phyloP scores from a whole-genome alignment of 1,140 invertebrate species.

The Hyphantria cunea region DNA sequence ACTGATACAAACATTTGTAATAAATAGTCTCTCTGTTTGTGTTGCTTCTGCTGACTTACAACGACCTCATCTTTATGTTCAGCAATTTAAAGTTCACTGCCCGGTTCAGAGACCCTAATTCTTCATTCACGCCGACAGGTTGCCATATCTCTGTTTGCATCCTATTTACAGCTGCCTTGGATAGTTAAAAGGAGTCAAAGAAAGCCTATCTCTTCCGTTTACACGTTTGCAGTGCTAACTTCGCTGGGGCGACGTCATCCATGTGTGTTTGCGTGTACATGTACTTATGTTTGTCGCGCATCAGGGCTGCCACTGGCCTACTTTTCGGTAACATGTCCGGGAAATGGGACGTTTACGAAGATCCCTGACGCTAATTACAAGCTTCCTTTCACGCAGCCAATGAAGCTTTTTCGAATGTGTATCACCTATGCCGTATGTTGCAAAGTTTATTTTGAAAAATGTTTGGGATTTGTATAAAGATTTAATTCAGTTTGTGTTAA shows the following conservation, averaged over 20 bases:
- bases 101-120: constrained; percentile 54
- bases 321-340: constrained; percentile 19
- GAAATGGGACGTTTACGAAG: constrained; percentile 28
- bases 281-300: not conserved
- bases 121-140: constrained; percentile 58
- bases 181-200: constrained; percentile 73
- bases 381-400: constrained; percentile 27
- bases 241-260: constrained; percentile 14
- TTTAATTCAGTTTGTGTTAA: constrained; percentile 21
- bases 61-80: no score
- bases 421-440: constrained; percentile 26
- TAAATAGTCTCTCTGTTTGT: no score
- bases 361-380: constrained; percentile 28
- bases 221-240: constrained; percentile 67
- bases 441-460: constrained; percentile 14
- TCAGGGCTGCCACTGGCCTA: constrained; percentile 28
- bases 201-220: constrained; percentile 73
- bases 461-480: constrained; percentile 20
- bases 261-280: constrained; percentile 25
- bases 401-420: constrained; percentile 26
- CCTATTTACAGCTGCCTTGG: constrained; percentile 70
- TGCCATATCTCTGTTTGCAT: constrained; percentile 74
- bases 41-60: no score
- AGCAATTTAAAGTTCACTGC: no score
- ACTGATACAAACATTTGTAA: no score